phyloP scores from a whole-genome alignment of 92 coral and sea anemone species.

The Phymanthus crucifer region DNA sequence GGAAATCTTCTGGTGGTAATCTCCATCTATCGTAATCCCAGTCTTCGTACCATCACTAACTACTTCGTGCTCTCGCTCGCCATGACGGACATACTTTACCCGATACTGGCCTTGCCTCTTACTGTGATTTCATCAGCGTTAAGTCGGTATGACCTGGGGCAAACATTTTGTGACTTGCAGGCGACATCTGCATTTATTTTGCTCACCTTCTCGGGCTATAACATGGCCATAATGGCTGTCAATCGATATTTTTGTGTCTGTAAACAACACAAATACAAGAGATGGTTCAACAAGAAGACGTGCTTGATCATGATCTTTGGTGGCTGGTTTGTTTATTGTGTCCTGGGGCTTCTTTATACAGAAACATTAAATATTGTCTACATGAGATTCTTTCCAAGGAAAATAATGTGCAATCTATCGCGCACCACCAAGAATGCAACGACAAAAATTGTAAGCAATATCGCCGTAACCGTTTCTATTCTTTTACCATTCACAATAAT shows the following conservation, averaged over 20 bases:
- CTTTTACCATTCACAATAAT: neutral
- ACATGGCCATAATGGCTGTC: neutral
- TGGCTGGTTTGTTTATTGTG: neutral
- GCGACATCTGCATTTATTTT: neutral
- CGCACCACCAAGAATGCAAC: neutral
- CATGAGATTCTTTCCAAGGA: neutral
- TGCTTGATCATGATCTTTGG: neutral
- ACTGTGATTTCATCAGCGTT: neutral
- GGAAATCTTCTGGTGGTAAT: conserved; percentile 21
- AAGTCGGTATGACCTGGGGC: neutral
- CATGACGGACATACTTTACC: neutral
- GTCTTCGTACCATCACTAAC: conserved; percentile 21
- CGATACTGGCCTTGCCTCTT: conserved; percentile 6
- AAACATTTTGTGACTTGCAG: conserved; percentile 10
- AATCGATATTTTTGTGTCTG: conserved; percentile 25
- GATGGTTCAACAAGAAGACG: neutral
- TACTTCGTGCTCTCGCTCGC: conserved; percentile 19
- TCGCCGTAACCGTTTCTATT: neutral
- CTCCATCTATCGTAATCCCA: conserved; percentile 11
- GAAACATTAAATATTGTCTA: no score
- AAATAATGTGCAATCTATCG: neutral
- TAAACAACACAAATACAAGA: conserved; percentile 9
- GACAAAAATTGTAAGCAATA: neutral
- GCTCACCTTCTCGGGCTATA: neutral
- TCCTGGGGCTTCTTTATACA: neutral